Conservation (phyloP, 2,888 invertebrate species). For the Acronicta psi region DNA sequence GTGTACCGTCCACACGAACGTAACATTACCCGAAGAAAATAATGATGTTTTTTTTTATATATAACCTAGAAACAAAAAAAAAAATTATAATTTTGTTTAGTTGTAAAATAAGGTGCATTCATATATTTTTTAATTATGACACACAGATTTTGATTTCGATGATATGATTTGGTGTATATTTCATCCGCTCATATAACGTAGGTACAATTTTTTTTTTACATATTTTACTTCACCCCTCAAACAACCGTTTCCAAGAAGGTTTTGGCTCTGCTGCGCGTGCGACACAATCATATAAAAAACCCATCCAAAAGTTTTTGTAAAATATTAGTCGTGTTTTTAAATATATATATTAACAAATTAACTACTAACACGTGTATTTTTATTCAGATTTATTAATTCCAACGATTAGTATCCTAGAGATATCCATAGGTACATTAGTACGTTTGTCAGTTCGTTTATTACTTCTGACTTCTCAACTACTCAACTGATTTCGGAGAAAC, state of each 20-base stretch:
- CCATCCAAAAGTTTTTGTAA: conserved; percentile 7
- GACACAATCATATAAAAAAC: neutral
- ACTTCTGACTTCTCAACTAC: too few species aligned
- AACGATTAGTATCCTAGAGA: conserved; percentile 19
- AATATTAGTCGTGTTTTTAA: conserved; percentile 22
- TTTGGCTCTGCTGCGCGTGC: neutral
- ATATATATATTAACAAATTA: conserved; percentile 46
- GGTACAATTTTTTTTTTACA: neutral
- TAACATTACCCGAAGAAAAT: neutral
- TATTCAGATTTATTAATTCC: conserved; percentile 39
- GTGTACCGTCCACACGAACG: neutral
- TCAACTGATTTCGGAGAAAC: too few species aligned
- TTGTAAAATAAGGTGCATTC: too few species aligned
- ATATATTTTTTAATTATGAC: too few species aligned
- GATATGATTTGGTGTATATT: too few species aligned
- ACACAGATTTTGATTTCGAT: too few species aligned
- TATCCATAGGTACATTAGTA: neutral
- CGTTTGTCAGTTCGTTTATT: too few species aligned
- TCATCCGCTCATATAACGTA: too few species aligned
- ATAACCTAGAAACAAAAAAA: too few species aligned
- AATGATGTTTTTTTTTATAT: too few species aligned
- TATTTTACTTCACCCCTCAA: too few species aligned
- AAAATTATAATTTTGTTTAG: too few species aligned
- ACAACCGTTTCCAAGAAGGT: neutral
- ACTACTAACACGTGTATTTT: conserved; percentile 24